phyloP scores from a whole-genome alignment of 2,113 vertebrate genomes.

The Tyto alba region DNA sequence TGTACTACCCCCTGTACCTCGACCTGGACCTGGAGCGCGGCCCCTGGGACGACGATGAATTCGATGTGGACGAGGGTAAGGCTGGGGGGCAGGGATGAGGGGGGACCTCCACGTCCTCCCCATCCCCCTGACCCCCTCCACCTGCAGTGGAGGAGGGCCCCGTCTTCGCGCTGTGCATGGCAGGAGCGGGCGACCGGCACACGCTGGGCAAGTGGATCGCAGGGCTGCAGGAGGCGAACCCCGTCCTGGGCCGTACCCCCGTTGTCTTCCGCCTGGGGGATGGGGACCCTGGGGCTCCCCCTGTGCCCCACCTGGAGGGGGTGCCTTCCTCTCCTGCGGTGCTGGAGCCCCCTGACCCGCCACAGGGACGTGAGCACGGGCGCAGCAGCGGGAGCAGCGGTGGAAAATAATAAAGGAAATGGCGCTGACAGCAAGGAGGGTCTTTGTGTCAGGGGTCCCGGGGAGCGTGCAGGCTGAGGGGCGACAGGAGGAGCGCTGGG shows the following conservation, averaged over 20 bases:
- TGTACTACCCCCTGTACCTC: conserved; percentile 80
- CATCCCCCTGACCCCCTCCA: not conserved
- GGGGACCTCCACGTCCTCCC: not conserved
- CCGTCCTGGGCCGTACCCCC: conserved; percentile 74
- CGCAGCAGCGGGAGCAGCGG: too few relatives aligned
- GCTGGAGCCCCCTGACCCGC: not conserved
- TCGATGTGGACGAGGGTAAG: conserved; percentile 82
- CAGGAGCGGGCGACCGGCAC: conserved; percentile 73
- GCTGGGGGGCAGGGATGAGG: too few relatives aligned
- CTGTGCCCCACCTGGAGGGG: not conserved
- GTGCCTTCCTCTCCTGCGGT: not conserved
- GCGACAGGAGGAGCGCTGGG: too few relatives aligned
- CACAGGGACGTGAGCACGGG: not conserved
- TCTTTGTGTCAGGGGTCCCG: too few relatives aligned
- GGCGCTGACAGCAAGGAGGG: too few relatives aligned
- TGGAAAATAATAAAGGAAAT: too few relatives aligned
- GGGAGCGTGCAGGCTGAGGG: too few relatives aligned
- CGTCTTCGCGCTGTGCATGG: conserved; percentile 86
- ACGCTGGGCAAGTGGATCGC: conserved; percentile 85
- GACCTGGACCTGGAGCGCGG: conserved; percentile 77
- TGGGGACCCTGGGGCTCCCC: not conserved
- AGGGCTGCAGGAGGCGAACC: conserved; percentile 82
- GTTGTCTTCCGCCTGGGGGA: conserved; percentile 80
- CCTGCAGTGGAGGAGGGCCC: conserved; percentile 84
- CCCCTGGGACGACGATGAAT: conserved; percentile 77